Evolutionary conservation across 2,888 invertebrate species (phyloP).

Genomic region (Adelphocoris suturalis): DNA sequence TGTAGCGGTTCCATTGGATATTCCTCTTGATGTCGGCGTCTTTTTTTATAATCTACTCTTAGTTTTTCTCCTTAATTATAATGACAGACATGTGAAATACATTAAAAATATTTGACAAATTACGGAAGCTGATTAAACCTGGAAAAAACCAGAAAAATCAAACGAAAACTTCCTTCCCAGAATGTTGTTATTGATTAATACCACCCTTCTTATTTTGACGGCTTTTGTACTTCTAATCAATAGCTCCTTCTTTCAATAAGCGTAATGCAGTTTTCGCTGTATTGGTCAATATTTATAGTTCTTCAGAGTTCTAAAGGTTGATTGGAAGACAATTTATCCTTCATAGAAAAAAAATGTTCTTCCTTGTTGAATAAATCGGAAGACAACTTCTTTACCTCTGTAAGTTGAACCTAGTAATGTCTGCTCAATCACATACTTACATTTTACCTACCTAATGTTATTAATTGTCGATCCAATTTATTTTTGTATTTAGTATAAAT

Average conservation of each 20-base stretch:
- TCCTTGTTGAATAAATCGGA: too few relatives aligned
- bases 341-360: too few relatives aligned
- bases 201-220: conserved; percentile 42
- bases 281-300: too few relatives aligned
- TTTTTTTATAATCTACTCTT: neutral
- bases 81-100: neutral
- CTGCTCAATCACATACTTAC: too few relatives aligned
- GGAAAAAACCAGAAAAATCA: neutral
- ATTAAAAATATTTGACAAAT: neutral
- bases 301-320: too few relatives aligned
- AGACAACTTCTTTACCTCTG: too few relatives aligned
- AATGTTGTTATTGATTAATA: conserved; percentile 49
- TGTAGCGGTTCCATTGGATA: neutral
- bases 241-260: neutral
- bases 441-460: too few relatives aligned
- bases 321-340: too few relatives aligned
- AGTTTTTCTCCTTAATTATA: neutral
- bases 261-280: too few relatives aligned
- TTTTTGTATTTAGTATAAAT: too few relatives aligned
- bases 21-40: neutral
- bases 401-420: too few relatives aligned
- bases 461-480: too few relatives aligned
- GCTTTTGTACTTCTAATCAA: conserved; percentile 28
- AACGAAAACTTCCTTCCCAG: conserved; percentile 12
- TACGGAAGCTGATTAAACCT: neutral